These are phyloP conservation scores for Tupaia tana DNA, from an alignment of 2,113 vertebrate species.

Conservation along the genomic window DNA sequence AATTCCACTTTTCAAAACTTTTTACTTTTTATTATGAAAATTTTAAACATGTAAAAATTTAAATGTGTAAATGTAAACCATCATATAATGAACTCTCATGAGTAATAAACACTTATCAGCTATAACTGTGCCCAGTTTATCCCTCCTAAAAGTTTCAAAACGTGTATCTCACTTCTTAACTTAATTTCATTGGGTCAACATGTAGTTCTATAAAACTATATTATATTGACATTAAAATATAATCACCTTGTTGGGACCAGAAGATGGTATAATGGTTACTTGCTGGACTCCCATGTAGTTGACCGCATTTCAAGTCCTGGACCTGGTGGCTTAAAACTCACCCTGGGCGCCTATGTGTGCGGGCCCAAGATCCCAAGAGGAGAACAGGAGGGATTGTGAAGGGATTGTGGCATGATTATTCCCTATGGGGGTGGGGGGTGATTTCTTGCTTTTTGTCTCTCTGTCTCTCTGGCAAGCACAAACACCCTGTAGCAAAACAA, in stretches of 20 bases:
- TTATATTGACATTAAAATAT: background rate
- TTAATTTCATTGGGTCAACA: background rate
- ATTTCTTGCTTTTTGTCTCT: no score
- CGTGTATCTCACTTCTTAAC: background rate
- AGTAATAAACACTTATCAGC: background rate
- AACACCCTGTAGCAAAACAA: no score
- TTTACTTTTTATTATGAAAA: constrained; percentile 15
- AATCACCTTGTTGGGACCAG: background rate
- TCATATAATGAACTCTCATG: background rate
- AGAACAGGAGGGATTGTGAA: no score
- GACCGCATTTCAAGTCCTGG: no score
- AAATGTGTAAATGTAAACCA: background rate
- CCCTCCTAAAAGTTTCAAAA: background rate
- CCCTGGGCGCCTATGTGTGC: no score
- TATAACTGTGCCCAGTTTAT: background rate
- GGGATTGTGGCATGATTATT: no score
- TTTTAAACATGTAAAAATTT: constrained; percentile 12
- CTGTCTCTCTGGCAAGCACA: no score
- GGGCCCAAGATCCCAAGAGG: no score
- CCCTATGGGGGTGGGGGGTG: no score
- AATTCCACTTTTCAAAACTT: background rate
- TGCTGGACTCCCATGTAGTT: no score
- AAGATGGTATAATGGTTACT: no score
- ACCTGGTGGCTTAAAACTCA: no score
- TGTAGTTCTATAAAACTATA: background rate